Evolutionary conservation across 2,888 invertebrate genomes (phyloP).

Genomic region (Terebella lapidaria): DNA sequence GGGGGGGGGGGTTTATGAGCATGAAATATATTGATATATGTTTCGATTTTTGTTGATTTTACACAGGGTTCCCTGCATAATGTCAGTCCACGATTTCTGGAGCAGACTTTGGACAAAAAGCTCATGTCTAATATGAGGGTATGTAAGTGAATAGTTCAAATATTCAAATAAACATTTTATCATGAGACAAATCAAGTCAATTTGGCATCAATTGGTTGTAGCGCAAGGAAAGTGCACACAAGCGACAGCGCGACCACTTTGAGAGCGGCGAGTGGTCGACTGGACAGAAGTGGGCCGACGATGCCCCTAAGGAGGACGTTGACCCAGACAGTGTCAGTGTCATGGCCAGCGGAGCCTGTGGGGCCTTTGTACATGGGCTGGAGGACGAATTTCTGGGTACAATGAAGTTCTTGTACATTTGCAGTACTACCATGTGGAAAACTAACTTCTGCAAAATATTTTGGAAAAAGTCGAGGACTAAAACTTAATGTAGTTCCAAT

Average conservation of each 20-base stretch:
- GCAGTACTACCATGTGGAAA: no score
- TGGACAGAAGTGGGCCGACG: conserved; percentile 82
- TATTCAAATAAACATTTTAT: no score
- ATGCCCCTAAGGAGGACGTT: conserved; percentile 70
- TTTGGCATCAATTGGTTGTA: no score
- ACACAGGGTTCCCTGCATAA: conserved; percentile 74
- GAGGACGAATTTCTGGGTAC: conserved; percentile 93
- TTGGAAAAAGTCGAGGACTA: no score
- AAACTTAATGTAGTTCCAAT: no score
- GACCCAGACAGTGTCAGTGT: conserved; percentile 71
- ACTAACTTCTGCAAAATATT: no score
- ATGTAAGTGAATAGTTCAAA: no score
- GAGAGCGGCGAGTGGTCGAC: conserved; percentile 86
- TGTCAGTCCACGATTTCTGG: conserved; percentile 82
- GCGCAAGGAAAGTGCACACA: conserved; percentile 78
- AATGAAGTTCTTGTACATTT: no score
- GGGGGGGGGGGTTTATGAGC: no score
- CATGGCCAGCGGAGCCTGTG: conserved; percentile 91
- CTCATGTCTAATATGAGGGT: conserved; percentile 92
- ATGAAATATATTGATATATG: no score
- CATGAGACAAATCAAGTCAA: no score
- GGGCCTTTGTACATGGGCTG: conserved; percentile 94
- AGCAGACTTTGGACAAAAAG: conserved; percentile 96
- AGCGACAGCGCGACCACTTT: conserved; percentile 76
- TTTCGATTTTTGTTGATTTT: no score